A percentile compares a stretch with the other conserved stretches of the same genome.
Conservation (phyloP, 1,140 invertebrate species). For the Cotesia glomerata region DNA sequence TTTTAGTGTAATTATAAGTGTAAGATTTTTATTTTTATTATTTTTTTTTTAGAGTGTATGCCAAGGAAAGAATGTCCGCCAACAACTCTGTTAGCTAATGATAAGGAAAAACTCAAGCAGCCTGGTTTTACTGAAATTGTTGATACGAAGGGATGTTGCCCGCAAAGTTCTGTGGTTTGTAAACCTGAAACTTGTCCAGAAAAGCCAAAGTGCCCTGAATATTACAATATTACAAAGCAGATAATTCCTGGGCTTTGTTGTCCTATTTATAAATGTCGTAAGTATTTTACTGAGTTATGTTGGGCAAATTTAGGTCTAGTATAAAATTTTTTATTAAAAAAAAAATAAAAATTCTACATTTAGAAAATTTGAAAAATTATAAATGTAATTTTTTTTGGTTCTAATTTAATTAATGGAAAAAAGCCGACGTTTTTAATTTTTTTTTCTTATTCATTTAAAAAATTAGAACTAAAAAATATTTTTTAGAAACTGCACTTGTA, state of each 20-base stretch:
- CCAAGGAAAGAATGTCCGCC: constrained; percentile 71
- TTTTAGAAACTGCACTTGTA: not conserved
- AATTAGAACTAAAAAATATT: no score
- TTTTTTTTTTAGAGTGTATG: constrained; percentile 67
- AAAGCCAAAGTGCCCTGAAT: constrained; percentile 66
- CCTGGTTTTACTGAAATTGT: constrained; percentile 68
- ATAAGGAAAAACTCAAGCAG: constrained; percentile 58
- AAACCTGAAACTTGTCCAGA: constrained; percentile 68
- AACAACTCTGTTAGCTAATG: constrained; percentile 32
- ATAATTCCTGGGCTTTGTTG: constrained; percentile 68
- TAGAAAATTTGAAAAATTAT: no score
- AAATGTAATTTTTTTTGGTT: no score
- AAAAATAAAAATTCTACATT: no score
- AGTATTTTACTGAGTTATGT: constrained; percentile 37
- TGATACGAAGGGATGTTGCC: constrained; percentile 74
- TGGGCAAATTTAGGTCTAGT: no score
- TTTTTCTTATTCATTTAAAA: no score
- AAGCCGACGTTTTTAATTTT: no score
- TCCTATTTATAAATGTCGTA: constrained; percentile 70
- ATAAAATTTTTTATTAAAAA: no score
- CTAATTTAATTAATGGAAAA: no score
- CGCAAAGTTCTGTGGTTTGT: constrained; percentile 67
- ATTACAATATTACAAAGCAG: constrained; percentile 61
- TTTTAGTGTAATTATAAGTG: not conserved
- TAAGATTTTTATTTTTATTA: constrained; percentile 9